Percentiles rank a stretch among this genome's conserved stretches.
Evolutionary conservation across 1,140 invertebrate species (phyloP).

Genomic region (Potamilus streckersoni): DNA sequence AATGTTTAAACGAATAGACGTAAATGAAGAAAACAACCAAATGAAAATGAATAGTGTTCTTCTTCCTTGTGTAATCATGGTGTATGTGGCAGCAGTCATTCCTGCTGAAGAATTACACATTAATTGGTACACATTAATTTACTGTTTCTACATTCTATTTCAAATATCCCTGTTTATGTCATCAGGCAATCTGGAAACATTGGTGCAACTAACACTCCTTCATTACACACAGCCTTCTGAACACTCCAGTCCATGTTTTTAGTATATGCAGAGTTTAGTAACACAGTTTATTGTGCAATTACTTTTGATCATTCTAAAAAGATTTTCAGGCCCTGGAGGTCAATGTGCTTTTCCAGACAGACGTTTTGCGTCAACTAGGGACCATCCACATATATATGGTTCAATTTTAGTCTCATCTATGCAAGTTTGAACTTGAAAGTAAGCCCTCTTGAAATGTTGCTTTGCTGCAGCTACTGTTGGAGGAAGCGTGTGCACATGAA

Average conservation of each 20-base stretch:
- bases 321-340: conserved; percentile 25
- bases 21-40: too few species aligned
- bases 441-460: conserved; percentile 11
- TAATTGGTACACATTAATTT: too few species aligned
- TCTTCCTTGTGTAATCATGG: too few species aligned
- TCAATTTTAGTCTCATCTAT: conserved; percentile 2
- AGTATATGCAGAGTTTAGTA: conserved; percentile 32
- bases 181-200: too few species aligned
- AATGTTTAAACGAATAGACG: too few species aligned
- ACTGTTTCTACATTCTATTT: too few species aligned
- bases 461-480: conserved; percentile 17
- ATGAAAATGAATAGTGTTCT: too few species aligned
- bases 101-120: too few species aligned
- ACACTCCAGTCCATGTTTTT: conserved; percentile 31
- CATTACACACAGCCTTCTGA: conserved; percentile 31
- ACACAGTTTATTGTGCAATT: conserved; percentile 38
- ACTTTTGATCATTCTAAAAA: conserved; percentile 36
- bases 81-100: too few species aligned
- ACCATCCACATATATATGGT: conserved; percentile 23
- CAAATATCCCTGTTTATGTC: too few species aligned
- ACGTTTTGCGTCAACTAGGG: not conserved
- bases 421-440: conserved; percentile 17
- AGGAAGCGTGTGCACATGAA: conserved; percentile 22
- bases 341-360: conserved; percentile 19
- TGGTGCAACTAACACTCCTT: conserved; percentile 17